These are phyloP conservation scores for Drymodes brunneopygia DNA, from an alignment of 2,113 vertebrate species.

Conservation along the genomic window DNA sequence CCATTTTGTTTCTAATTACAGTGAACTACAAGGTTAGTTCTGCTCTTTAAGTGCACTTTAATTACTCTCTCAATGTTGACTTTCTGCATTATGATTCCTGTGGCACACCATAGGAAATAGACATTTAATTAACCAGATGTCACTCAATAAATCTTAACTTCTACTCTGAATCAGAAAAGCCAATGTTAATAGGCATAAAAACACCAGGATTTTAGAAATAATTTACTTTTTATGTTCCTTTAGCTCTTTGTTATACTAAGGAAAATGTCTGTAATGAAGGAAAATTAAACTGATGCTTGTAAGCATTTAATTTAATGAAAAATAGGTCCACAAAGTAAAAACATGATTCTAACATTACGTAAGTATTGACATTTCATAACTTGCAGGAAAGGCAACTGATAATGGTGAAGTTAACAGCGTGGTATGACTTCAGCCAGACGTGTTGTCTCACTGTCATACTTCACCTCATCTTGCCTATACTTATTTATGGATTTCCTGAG, in stretches of 20 bases:
- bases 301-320: slow-evolving; percentile 26
- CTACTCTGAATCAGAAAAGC: slow-evolving; percentile 59
- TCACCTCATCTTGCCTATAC: not conserved
- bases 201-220: slow-evolving; percentile 18
- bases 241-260: slow-evolving; percentile 5
- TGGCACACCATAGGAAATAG: slow-evolving; percentile 63
- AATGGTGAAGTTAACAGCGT: not conserved
- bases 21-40: slow-evolving; percentile 66
- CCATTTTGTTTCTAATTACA: slow-evolving; percentile 75
- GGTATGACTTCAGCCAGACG: not conserved
- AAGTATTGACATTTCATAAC: not conserved
- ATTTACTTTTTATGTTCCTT: slow-evolving; percentile 25
- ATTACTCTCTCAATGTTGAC: slow-evolving; percentile 72
- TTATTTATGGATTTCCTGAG: not conserved
- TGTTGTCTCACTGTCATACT: not conserved
- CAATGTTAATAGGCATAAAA: not conserved
- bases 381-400: not conserved
- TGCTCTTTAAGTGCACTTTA: slow-evolving; percentile 67
- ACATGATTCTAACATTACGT: not conserved
- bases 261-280: not conserved
- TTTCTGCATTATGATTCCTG: slow-evolving; percentile 70
- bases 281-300: slow-evolving; percentile 26
- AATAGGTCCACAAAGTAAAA: not conserved
- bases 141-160: slow-evolving; percentile 72
- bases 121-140: slow-evolving; percentile 77